Percentiles rank a stretch among this genome's conserved stretches.
Evolutionary conservation across 1,140 invertebrate genomes (phyloP).

Genomic region (Drosophila pallidifrons): DNA sequence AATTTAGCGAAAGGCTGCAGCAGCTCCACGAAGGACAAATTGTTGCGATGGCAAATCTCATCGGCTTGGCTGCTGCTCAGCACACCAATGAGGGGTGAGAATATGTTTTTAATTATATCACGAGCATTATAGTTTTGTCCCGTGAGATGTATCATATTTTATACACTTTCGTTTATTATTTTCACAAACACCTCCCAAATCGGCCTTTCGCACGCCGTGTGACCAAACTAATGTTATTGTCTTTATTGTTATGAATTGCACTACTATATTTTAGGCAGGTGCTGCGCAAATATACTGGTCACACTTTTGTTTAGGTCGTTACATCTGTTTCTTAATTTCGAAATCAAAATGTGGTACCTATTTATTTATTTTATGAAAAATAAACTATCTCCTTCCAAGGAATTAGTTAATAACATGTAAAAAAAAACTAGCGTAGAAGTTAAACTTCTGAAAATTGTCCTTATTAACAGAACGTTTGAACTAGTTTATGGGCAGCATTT

Average conservation of each 20-base stretch:
- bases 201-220: conserved; percentile 36
- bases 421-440: no score
- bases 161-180: conserved; percentile 33
- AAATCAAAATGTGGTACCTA: no score
- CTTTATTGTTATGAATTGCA: neutral
- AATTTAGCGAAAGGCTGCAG: conserved; percentile 95
- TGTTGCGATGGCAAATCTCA: conserved; percentile 94
- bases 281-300: neutral
- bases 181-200: conserved; percentile 43
- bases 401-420: no score
- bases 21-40: conserved; percentile 95
- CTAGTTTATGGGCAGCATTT: no score
- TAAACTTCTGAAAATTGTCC: no score
- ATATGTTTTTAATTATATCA: conserved; percentile 95
- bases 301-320: conserved; percentile 1
- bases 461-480: no score
- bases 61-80: conserved; percentile 93
- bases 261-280: neutral
- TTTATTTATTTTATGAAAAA: no score
- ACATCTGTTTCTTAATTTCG: no score
- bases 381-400: no score
- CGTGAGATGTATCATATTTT: conserved; percentile 84
- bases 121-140: conserved; percentile 87
- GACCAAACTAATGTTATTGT: conserved; percentile 13
- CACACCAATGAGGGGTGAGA: conserved; percentile 95